phyloP scores from a whole-genome alignment of 2,113 vertebrate genomes.

The Oxygymnocypris stewartii region DNA sequence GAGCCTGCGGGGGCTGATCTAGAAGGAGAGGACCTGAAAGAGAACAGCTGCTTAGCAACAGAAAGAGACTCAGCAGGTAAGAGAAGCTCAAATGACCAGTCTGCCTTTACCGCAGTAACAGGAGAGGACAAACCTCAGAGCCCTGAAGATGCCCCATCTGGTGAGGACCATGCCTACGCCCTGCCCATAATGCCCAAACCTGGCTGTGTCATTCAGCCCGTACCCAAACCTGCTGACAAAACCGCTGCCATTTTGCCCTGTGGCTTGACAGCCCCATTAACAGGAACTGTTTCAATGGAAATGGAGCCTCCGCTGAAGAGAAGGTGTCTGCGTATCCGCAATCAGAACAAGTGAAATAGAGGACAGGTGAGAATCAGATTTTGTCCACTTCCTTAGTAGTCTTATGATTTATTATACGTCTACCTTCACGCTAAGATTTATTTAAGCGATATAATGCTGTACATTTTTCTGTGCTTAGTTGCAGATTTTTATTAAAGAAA shows the following conservation, averaged over 20 bases:
- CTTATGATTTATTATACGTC: neutral
- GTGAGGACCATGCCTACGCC: constrained; percentile 93
- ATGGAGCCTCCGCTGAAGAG: constrained; percentile 96
- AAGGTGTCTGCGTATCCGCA: constrained; percentile 99
- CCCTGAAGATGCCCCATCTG: constrained; percentile 82
- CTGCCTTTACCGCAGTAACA: constrained; percentile 74
- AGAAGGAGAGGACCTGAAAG: constrained; percentile 93
- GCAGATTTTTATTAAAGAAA: neutral
- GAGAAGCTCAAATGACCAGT: constrained; percentile 79
- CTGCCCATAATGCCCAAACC: constrained; percentile 92
- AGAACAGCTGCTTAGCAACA: constrained; percentile 88
- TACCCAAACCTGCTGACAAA: constrained; percentile 95
- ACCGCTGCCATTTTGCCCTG: constrained; percentile 87
- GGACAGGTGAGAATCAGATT: constrained; percentile 31
- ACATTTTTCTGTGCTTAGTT: neutral
- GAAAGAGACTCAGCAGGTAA: constrained; percentile 84
- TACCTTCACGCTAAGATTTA: neutral
- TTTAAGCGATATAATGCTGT: neutral
- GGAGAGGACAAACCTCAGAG: constrained; percentile 82
- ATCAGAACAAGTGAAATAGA: constrained; percentile 94
- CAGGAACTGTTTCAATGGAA: constrained; percentile 89
- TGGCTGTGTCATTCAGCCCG: constrained; percentile 97
- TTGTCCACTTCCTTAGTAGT: neutral
- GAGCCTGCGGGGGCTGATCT: constrained; percentile 74
- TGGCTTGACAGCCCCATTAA: constrained; percentile 86